Base-by-base conservation (phyloP, 2,113 vertebrate species). In the Syngnathus scovelli region DNA sequence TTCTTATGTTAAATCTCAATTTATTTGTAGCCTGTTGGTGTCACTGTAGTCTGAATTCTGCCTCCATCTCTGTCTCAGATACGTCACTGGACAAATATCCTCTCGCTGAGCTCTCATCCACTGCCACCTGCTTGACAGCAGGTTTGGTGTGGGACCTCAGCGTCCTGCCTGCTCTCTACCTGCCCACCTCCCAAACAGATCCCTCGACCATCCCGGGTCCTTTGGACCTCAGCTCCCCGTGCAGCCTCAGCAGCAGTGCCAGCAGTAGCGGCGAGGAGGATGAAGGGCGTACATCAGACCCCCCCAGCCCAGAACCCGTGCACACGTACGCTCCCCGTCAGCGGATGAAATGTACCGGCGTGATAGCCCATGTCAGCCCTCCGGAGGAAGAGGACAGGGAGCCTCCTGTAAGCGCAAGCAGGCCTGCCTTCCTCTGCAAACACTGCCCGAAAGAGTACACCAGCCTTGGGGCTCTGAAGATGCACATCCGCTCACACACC, bases 401-500 rank as follows among this genome's bases (percentile, higher is more conserved):
- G 54, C 51, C 79, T 49, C 83, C 80, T 0, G 74, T 67, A 46
- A 92, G 93, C 5, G 72, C 78, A 0, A 59, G 76, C 66, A 77
- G 92, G 71, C 94, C 94, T 61, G 79, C 91, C 54, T 96, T 97
- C 89, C 94, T 93, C 87, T 98, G 95, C 92, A 96, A 98, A 68
- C 94, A 96, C 89, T 98, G 95, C 67, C 93, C 93, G 76, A 96
- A 95, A 89, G 94, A 97, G 67, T 97, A 98, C 46, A 90, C 94
- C 83, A 98, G 95, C 87, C 84, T 98, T 72, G 95, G 95, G 2
- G 95, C 95, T 56, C 93, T 96, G 77, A 98, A 96, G 92, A 98
- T 96, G 95, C 94, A 97, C 88, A 96, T 98, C 87, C 92, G 95
- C 66, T 96, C 94, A 75, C 95, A 97, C 90, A 96, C 95, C 0